A percentile compares a stretch with the other conserved stretches of the same genome.
phyloP scores from a whole-genome alignment of 2,797 vertebrate species.

The Mastacembelus armatus region DNA sequence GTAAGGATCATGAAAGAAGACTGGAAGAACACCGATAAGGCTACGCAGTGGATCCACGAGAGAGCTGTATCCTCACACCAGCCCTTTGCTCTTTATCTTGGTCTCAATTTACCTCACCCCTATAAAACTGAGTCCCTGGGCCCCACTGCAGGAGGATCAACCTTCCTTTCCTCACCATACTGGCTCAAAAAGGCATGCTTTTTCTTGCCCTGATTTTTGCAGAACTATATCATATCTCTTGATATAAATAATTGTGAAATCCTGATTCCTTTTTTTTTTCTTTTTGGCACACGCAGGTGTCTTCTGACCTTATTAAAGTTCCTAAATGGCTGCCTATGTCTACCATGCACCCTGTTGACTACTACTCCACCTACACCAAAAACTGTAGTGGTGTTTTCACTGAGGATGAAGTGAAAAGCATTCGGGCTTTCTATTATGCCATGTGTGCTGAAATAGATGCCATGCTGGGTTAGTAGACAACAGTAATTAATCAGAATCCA shows the following conservation, averaged over 20 bases:
- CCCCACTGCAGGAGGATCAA: slow-evolving; percentile 92
- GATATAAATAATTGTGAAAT: not conserved
- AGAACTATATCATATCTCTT: not conserved
- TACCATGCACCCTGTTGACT: slow-evolving; percentile 93
- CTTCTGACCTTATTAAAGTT: slow-evolving; percentile 84
- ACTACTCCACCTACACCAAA: slow-evolving; percentile 95
- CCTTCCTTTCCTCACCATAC: slow-evolving; percentile 92
- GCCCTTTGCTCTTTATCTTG: slow-evolving; percentile 94
- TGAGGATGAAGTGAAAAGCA: slow-evolving; percentile 87
- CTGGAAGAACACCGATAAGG: slow-evolving; percentile 89
- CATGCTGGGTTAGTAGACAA: slow-evolving; percentile 89
- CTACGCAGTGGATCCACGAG: slow-evolving; percentile 87
- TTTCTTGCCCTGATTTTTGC: not conserved
- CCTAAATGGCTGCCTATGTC: slow-evolving; percentile 91
- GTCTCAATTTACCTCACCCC: slow-evolving; percentile 95
- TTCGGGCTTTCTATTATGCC: slow-evolving; percentile 94
- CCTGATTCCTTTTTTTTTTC: not conserved
- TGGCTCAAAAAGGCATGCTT: slow-evolving; percentile 91
- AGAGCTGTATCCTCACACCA: slow-evolving; percentile 74
- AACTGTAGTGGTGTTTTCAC: slow-evolving; percentile 93
- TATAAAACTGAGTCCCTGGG: slow-evolving; percentile 91
- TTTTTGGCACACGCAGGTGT: slow-evolving; percentile 81
- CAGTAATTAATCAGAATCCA: not conserved
- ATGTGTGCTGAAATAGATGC: slow-evolving; percentile 97
- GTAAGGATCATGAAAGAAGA: slow-evolving; percentile 88